Conservation (phyloP, 2,888 invertebrate species). For the Oegoconia quadripuncta region DNA sequence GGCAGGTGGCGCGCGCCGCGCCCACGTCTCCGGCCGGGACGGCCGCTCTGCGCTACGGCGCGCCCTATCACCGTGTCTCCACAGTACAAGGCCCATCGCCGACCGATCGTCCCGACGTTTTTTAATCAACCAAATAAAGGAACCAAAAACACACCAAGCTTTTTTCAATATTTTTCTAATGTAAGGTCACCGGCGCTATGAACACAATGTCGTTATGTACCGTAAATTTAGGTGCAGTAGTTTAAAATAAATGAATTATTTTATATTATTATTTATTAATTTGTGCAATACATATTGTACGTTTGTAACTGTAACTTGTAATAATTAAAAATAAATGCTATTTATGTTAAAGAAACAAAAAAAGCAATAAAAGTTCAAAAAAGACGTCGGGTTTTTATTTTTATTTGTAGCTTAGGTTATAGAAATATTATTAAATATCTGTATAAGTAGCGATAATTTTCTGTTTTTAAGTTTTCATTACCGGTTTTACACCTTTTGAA, state of each 20-base stretch:
- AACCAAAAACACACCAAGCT: conserved; percentile 65
- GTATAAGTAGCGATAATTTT: too few species aligned
- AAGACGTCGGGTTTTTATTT: conserved; percentile 54
- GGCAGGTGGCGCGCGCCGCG: conserved; percentile 43
- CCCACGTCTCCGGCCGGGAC: conserved; percentile 47
- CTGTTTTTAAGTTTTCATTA: too few species aligned
- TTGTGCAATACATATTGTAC: conserved; percentile 72
- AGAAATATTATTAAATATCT: too few species aligned
- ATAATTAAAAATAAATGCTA: conserved; percentile 77
- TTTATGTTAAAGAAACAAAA: conserved; percentile 77
- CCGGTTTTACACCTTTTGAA: too few species aligned
- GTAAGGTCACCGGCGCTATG: conserved; percentile 61
- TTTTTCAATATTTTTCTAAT: conserved; percentile 72
- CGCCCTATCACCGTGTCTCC: conserved; percentile 73
- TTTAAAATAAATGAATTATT: conserved; percentile 68
- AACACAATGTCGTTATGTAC: conserved; percentile 50
- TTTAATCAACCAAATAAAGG: conserved; percentile 64
- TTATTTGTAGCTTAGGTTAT: too few species aligned
- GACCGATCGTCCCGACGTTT: conserved; percentile 65
- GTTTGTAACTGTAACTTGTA: conserved; percentile 76
- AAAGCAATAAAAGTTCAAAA: conserved; percentile 77
- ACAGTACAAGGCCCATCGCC: conserved; percentile 54
- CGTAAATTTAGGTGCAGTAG: conserved; percentile 61
- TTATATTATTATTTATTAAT: conserved; percentile 77
- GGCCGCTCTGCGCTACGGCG: conserved; percentile 62